Base-by-base conservation (phyloP, 2,113 vertebrate species). In the Sigmodon hispidus region DNA sequence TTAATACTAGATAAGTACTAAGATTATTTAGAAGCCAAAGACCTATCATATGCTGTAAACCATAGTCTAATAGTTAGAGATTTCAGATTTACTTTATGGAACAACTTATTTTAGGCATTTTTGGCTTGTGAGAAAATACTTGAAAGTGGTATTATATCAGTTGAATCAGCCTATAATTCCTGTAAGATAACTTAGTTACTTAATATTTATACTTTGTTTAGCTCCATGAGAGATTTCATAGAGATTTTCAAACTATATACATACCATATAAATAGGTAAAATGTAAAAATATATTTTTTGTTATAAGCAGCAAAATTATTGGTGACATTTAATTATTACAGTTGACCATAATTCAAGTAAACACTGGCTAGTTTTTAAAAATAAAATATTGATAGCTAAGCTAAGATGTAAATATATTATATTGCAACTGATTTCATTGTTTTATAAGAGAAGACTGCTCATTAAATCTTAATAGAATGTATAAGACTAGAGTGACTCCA, bases 391-490 rank as follows among this genome's bases (percentile, higher is more conserved):
- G 57, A 89, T 36, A 96, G 34, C 52, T 73, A 57, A 92, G 48
- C n/a, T 34, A 72, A 72, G 85, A 94, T 17, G 52, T 40, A 89
- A 45, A 36, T 8, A 6, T 89, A 21, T 89, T 87, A 83, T 91
- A 87, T 90, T 72, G n/a, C 61, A 81, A 15, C 22, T 43, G 57
- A 89, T 91, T 96, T 75, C 22, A 45, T 59, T 89, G 8, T 96
- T 73, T 87, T 43, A 77, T 73, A 63, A 91, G 17, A 95, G 21
- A 89, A 91, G 87, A 1, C 50, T n/a, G 36, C 10, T 29, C 84
- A 5, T 31, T 55, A 73, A 88, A 63, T 6, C 67, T 87, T 69
- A 69, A 90, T 90, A 89, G 90, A 76, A 81, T 26, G 50, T 31
- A 19, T 43, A 83, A 87, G n/a, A 61, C 48, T 73, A 79, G 87